Base-by-base conservation (phyloP, 2,888 invertebrate species). In the Epinotia brunnichana region DNA sequence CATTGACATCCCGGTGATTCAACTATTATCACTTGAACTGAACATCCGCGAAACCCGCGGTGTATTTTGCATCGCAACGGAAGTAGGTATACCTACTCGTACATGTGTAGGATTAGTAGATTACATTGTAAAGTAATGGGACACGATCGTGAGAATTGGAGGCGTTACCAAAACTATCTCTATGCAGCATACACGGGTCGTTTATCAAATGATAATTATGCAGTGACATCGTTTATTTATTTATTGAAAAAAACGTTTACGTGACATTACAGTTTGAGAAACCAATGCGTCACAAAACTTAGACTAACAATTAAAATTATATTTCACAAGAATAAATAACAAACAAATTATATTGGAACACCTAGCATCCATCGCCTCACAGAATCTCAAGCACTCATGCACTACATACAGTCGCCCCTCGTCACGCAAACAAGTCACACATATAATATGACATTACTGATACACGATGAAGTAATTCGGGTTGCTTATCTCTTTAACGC, bases 91-190 rank as follows among this genome's bases (percentile, higher is more conserved):
- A 48, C 48, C n/a, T 5, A n/a, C n/a, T n/a, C n/a, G 48, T 41
- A 13, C 21, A 24, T 24, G 21, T 29, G 9, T 35, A n/a, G n/a
- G 57, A 57, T 57, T n/a, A 35, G 35, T 24, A 57, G 29, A 29
- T 35, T 35, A 57, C 59, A 62, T 24, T 62, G 61, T 62, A 62
- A 24, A 24, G 44, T 48, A 63, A 63, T 63, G 3, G 13, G 17
- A 24, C 17, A 63, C 11, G 63, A 35, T 51, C 63, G 63, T 63
- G 63, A 63, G 48, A 51, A 35, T 29, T 29, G 29, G 1, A 17
- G 7, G 11, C 63, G 57, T 63, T 35, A 63, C 24, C 24, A 24
- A n/a, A 44, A 15, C 21, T 62, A 44, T 59, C n/a, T 59, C 11
- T 39, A n/a, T n/a, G n/a, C n/a, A n/a, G 19, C 17, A 44, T 29